Conservation (phyloP, 2,888 invertebrate species). For the Ochropacha duplaris region DNA sequence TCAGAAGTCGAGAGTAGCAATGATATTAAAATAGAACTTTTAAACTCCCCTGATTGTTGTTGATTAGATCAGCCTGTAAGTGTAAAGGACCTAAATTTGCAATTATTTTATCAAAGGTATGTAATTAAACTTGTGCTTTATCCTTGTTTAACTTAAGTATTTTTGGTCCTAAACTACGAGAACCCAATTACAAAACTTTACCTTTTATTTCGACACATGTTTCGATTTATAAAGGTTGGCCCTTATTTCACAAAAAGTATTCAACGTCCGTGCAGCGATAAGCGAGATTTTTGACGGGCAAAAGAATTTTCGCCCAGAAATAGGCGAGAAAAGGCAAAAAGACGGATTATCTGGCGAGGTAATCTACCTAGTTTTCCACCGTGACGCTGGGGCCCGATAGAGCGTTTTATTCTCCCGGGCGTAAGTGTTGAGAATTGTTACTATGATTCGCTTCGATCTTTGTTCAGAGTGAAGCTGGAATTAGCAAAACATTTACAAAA, state of each 20-base stretch:
- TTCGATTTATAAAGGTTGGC: background rate
- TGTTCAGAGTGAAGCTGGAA: background rate
- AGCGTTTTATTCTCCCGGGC: slow-evolving; percentile 27
- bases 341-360: slow-evolving; percentile 41
- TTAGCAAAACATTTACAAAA: too few species aligned
- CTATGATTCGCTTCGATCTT: background rate
- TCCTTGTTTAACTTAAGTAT: background rate
- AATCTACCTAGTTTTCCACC: slow-evolving; percentile 34
- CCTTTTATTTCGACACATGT: background rate
- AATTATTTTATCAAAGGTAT: background rate
- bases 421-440: slow-evolving; percentile 12
- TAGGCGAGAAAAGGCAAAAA: slow-evolving; percentile 19
- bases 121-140: background rate
- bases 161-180: background rate
- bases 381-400: slow-evolving; percentile 22
- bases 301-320: background rate
- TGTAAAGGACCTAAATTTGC: background rate
- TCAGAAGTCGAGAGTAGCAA: too few species aligned
- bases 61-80: background rate
- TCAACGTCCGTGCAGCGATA: background rate
- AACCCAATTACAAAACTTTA: background rate
- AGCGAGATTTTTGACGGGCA: background rate
- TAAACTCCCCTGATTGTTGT: background rate
- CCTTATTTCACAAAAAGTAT: background rate
- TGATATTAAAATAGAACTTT: background rate